Conservation (phyloP, 2,113 vertebrate species). For the Hucho hucho region DNA sequence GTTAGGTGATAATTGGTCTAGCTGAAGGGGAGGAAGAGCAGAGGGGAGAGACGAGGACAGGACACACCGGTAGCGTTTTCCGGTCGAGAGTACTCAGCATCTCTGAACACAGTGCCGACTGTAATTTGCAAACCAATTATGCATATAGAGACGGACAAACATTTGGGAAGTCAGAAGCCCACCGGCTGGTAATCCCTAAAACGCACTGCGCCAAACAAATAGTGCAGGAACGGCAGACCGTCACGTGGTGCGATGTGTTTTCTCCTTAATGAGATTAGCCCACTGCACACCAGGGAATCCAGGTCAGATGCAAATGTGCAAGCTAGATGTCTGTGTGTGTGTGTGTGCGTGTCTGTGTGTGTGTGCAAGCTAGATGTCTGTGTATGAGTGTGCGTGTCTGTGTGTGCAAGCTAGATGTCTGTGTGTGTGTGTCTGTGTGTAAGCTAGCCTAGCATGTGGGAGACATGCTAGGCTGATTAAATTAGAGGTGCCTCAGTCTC, state of each 20-base stretch:
- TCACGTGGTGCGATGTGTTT: slow-evolving; percentile 23
- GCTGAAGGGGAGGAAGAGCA: slow-evolving; percentile 41
- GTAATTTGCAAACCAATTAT: too few relatives aligned
- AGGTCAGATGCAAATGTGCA: slow-evolving; percentile 80
- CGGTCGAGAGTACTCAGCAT: too few relatives aligned
- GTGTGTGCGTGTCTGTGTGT: slow-evolving; percentile 67
- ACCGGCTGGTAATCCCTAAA: too few relatives aligned
- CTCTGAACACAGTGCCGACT: too few relatives aligned
- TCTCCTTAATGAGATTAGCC: slow-evolving; percentile 78
- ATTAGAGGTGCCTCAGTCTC: slow-evolving; percentile 23
- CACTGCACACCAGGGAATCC: slow-evolving; percentile 73
- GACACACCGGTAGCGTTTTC: too few relatives aligned
- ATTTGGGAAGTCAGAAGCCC: too few relatives aligned
- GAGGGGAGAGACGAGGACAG: not conserved
- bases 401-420: slow-evolving; percentile 45
- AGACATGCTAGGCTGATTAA: slow-evolving; percentile 61
- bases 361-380: slow-evolving; percentile 75
- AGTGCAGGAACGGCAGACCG: too few relatives aligned
- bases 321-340: slow-evolving; percentile 69
- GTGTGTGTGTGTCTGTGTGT: slow-evolving; percentile 63
- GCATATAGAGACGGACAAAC: too few relatives aligned
- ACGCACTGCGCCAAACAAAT: too few relatives aligned
- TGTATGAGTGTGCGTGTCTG: slow-evolving; percentile 60
- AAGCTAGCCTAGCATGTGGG: slow-evolving; percentile 43
- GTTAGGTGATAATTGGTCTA: slow-evolving; percentile 33